phyloP scores from a whole-genome alignment of 1,140 invertebrate genomes.

The Leptoteleia sp. region DNA sequence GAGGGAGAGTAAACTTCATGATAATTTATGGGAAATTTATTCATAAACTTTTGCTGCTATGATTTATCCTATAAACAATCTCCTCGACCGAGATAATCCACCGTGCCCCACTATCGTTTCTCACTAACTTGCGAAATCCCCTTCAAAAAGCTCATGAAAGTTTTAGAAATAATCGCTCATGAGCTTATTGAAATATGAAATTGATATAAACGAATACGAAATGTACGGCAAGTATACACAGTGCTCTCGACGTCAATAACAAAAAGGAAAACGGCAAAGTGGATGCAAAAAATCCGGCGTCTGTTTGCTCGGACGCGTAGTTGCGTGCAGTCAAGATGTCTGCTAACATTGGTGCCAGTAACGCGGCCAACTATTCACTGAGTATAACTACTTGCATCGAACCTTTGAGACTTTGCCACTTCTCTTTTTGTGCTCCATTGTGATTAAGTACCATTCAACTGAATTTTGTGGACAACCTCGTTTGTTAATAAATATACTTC shows the following conservation, averaged over 20 bases:
- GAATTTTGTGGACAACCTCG: no score
- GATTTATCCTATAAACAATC: conserved; percentile 6
- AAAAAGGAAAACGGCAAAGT: conserved; percentile 4
- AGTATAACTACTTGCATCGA: conserved; percentile 40
- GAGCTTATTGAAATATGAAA: conserved; percentile 25
- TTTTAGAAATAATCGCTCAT: conserved; percentile 16
- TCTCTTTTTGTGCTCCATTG: no score
- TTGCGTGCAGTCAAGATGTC: conserved; percentile 43
- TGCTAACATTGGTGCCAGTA: conserved; percentile 20
- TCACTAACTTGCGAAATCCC: not conserved
- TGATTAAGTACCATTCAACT: no score
- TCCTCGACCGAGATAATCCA: conserved; percentile 1
- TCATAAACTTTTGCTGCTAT: no score
- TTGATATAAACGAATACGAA: conserved; percentile 34
- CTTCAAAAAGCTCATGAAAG: conserved; percentile 3
- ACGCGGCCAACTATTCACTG: conserved; percentile 32
- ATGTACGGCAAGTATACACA: no score
- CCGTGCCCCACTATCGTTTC: not conserved
- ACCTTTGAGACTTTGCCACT: conserved; percentile 20
- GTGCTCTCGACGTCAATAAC: conserved; percentile 10
- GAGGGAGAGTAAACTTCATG: no score
- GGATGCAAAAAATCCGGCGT: conserved; percentile 19
- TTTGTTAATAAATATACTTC: no score
- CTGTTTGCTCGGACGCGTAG: conserved; percentile 34
- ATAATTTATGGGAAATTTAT: no score